phyloP scores from a whole-genome alignment of 2,888 invertebrate species.

The Hecatera dysodea region DNA sequence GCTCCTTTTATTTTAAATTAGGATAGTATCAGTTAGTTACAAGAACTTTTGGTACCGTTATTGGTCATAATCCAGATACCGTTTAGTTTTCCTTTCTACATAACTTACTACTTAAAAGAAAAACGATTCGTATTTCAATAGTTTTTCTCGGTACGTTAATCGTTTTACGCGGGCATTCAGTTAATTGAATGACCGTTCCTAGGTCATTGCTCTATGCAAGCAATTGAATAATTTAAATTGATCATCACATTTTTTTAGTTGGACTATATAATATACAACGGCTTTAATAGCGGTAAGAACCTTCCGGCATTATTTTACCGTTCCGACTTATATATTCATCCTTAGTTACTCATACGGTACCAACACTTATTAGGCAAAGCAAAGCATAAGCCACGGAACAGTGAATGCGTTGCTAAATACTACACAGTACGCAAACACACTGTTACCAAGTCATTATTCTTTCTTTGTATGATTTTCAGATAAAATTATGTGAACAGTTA shows the following conservation, averaged over 20 bases:
- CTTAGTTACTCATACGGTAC: constrained; percentile 15
- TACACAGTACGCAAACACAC: neutral
- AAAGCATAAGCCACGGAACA: constrained; percentile 2
- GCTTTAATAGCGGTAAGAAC: too few relatives aligned
- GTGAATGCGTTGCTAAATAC: constrained; percentile 2
- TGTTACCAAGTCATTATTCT: neutral
- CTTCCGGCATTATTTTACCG: constrained; percentile 8
- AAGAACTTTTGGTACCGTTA: neutral
- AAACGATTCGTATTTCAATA: constrained; percentile 6
- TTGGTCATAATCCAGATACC: neutral
- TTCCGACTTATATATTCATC: constrained; percentile 4
- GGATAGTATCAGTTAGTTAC: neutral
- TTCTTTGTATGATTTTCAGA: neutral
- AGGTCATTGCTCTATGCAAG: too few relatives aligned
- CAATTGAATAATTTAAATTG: too few relatives aligned
- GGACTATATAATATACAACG: too few relatives aligned
- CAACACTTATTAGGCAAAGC: constrained; percentile 36
- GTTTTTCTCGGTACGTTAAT: neutral
- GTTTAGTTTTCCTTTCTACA: neutral
- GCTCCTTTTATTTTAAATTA: too few relatives aligned
- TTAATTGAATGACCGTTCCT: neutral
- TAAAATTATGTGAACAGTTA: neutral
- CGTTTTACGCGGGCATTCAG: neutral
- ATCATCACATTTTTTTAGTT: too few relatives aligned
- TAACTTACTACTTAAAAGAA: neutral